A percentile compares a stretch with the other conserved stretches of the same genome.
These are phyloP conservation scores for Sebastiscus albofasciatus DNA, from an alignment of 2,797 vertebrate species.

Conservation along the genomic window DNA sequence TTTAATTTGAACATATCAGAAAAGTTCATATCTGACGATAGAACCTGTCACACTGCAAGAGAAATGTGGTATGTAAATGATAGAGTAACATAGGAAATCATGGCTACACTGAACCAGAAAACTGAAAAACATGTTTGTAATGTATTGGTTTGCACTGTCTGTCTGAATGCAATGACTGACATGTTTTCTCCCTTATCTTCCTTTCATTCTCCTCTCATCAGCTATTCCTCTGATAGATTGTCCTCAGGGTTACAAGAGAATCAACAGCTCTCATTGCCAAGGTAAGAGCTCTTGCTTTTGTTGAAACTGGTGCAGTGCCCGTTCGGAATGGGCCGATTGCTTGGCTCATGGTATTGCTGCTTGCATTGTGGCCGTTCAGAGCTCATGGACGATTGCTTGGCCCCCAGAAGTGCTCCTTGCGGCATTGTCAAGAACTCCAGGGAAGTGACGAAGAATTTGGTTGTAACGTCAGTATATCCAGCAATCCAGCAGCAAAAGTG, in stretches of 20 bases:
- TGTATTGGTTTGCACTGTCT: background rate
- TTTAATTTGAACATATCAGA: background rate
- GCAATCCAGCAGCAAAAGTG: too few species aligned
- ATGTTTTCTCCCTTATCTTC: background rate
- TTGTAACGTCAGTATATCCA: too few species aligned
- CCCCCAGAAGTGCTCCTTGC: background rate
- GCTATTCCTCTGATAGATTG: conserved; percentile 91
- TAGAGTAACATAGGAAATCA: background rate
- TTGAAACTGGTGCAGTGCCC: background rate
- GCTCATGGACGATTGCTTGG: too few species aligned
- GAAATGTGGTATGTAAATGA: background rate
- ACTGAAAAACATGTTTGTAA: background rate
- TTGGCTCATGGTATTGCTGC: background rate
- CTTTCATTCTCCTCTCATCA: conserved; percentile 49
- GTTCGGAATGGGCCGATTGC: background rate
- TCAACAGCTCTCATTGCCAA: conserved; percentile 94
- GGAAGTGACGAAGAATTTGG: too few species aligned
- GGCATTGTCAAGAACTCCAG: background rate
- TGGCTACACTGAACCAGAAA: background rate
- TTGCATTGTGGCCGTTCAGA: background rate
- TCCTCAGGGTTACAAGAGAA: conserved; percentile 92
- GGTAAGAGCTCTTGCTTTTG: conserved; percentile 79
- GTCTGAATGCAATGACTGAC: background rate
- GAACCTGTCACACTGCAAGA: background rate
- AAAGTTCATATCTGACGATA: background rate